Conservation (phyloP, 2,113 vertebrate genomes). For the Aramus guarauna region DNA sequence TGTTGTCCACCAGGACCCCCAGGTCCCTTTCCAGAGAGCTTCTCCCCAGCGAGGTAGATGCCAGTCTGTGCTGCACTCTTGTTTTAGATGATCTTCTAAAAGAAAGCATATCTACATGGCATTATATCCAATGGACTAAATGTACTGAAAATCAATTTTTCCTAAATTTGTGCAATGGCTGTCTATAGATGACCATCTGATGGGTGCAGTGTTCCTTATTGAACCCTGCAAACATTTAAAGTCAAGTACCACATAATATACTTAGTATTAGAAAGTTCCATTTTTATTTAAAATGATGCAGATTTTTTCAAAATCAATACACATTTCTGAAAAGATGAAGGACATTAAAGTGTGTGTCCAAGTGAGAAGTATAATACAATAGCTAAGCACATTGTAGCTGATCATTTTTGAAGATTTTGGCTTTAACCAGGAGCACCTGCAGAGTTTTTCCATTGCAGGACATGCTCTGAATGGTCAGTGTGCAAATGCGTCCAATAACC, state of each 20-base stretch:
- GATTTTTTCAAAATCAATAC: background rate
- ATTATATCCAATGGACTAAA: background rate
- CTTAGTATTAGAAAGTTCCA: background rate
- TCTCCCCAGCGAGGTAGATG: background rate
- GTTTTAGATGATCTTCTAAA: background rate
- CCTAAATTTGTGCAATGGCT: background rate
- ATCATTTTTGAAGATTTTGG: background rate
- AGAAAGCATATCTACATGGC: background rate
- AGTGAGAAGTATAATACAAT: background rate
- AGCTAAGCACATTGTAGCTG: background rate
- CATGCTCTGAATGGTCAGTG: background rate
- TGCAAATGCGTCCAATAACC: rapidly evolving
- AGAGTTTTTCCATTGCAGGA: background rate
- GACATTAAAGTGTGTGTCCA: background rate
- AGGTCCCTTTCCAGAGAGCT: background rate
- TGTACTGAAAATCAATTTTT: background rate
- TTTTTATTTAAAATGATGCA: background rate
- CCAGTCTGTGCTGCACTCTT: background rate
- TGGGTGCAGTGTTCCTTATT: background rate
- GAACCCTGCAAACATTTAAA: background rate
- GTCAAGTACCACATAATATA: background rate
- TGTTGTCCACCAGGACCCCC: background rate
- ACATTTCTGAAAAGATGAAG: background rate
- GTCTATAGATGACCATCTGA: background rate
- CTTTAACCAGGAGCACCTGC: background rate